phyloP scores from a whole-genome alignment of 2,888 invertebrate species.

The Augiades crinisus region DNA sequence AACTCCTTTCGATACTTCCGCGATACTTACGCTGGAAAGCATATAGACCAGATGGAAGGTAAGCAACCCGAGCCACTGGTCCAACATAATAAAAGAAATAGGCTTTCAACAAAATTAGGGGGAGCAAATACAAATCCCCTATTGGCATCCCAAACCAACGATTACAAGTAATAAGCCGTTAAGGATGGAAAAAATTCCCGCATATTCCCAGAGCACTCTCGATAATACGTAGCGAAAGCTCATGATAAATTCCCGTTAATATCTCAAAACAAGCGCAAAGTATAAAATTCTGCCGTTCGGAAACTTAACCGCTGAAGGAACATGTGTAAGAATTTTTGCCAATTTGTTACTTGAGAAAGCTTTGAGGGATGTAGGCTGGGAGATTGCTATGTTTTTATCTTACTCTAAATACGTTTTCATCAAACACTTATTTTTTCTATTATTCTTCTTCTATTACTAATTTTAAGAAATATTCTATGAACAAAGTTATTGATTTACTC shows the following conservation, averaged over 20 bases:
- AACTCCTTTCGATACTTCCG: no score
- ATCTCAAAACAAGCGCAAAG: conserved; percentile 45
- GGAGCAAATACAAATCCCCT: not conserved
- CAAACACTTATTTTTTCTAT: no score
- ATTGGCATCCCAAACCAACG: not conserved
- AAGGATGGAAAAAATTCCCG: conserved; percentile 24
- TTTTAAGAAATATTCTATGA: no score
- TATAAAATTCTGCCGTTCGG: conserved; percentile 40
- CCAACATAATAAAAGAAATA: no score
- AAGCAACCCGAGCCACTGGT: no score
- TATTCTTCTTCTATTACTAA: no score
- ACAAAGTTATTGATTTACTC: no score
- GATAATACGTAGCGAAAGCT: conserved; percentile 28
- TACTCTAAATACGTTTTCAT: no score
- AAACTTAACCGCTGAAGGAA: conserved; percentile 44
- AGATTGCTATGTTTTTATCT: conserved; percentile 9
- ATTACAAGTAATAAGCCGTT: conserved; percentile 13
- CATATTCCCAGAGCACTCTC: conserved; percentile 25
- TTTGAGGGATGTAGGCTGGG: conserved; percentile 33
- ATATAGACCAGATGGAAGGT: no score
- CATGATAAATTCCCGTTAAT: conserved; percentile 46
- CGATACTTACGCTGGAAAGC: no score
- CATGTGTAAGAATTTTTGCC: conserved; percentile 63
- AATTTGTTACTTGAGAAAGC: conserved; percentile 53
- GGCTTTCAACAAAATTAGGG: not conserved